These are phyloP conservation scores for Ceyx cyanopectus DNA, from an alignment of 2,113 vertebrate species.

Conservation along the genomic window DNA sequence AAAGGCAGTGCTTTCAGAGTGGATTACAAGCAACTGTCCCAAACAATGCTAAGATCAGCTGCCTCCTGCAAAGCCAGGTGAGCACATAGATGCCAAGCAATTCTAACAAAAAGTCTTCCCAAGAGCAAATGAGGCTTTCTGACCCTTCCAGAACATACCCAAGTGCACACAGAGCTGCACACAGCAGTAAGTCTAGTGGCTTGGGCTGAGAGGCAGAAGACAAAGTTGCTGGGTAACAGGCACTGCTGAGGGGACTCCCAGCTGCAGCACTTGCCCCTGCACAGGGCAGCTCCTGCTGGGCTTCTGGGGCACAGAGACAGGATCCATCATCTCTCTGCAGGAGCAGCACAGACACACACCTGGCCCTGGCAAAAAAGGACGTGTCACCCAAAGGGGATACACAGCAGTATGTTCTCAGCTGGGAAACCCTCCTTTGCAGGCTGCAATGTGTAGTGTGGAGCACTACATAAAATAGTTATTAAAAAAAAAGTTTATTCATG, in stretches of 20 bases:
- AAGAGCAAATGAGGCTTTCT: neutral
- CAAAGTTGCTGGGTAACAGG: neutral
- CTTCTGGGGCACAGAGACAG: neutral
- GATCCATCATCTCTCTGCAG: neutral
- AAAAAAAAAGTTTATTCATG: neutral
- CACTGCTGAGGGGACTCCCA: neutral
- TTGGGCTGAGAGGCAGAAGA: neutral
- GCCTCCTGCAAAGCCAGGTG: neutral
- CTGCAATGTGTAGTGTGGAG: accelerated
- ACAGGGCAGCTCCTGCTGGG: neutral
- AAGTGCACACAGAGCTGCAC: neutral
- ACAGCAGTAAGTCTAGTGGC: neutral
- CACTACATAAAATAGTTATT: neutral
- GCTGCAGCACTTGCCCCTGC: neutral
- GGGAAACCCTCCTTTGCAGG: neutral
- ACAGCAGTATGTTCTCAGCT: neutral
- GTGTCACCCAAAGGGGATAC: neutral
- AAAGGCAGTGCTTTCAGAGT: neutral
- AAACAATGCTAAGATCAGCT: neutral
- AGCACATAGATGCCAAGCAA: neutral
- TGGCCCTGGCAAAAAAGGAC: neutral
- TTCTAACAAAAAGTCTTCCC: neutral
- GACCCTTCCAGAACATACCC: neutral
- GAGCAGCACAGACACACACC: neutral
- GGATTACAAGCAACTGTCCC: neutral